These are phyloP conservation scores for Monochamus saltuarius DNA, from an alignment of 1,140 invertebrate species.

Conservation along the genomic window DNA sequence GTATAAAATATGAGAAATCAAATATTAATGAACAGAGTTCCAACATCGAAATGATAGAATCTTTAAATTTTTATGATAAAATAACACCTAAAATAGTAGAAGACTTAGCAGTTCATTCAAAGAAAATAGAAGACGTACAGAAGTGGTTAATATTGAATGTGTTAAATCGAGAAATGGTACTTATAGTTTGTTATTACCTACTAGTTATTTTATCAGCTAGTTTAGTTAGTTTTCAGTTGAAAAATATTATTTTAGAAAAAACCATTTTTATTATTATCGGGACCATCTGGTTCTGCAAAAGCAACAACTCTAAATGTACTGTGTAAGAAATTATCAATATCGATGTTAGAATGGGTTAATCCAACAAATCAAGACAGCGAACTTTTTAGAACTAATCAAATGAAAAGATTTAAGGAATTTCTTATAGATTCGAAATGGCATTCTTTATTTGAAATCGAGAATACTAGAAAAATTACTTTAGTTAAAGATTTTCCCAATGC, in stretches of 20 bases:
- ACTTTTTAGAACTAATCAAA: slow-evolving; percentile 58
- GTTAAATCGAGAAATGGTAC: not conserved
- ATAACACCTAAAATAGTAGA: slow-evolving; percentile 57
- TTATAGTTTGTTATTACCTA: not conserved
- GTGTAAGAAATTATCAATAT: slow-evolving; percentile 59
- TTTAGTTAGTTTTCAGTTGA: not conserved
- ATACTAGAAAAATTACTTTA: slow-evolving; percentile 58
- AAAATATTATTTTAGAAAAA: slow-evolving; percentile 35
- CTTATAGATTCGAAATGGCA: slow-evolving; percentile 68
- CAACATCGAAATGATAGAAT: slow-evolving; percentile 3
- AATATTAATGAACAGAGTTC: slow-evolving; percentile 7
- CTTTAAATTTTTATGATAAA: slow-evolving; percentile 49
- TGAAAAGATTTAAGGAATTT: slow-evolving; percentile 67
- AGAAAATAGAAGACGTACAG: slow-evolving; percentile 62
- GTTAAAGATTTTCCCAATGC: slow-evolving; percentile 78
- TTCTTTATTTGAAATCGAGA: slow-evolving; percentile 57
- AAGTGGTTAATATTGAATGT: slow-evolving; percentile 27
- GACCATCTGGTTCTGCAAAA: slow-evolving; percentile 73
- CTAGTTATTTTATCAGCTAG: not conserved
- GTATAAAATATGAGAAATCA: not conserved
- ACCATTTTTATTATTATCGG: slow-evolving; percentile 64
- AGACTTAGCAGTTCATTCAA: slow-evolving; percentile 62
- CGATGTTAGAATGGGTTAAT: slow-evolving; percentile 71
- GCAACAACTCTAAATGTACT: slow-evolving; percentile 62
- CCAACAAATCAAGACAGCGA: slow-evolving; percentile 60